These are phyloP conservation scores for Noctua pronuba DNA, from an alignment of 2,888 invertebrate species.

Conservation along the genomic window DNA sequence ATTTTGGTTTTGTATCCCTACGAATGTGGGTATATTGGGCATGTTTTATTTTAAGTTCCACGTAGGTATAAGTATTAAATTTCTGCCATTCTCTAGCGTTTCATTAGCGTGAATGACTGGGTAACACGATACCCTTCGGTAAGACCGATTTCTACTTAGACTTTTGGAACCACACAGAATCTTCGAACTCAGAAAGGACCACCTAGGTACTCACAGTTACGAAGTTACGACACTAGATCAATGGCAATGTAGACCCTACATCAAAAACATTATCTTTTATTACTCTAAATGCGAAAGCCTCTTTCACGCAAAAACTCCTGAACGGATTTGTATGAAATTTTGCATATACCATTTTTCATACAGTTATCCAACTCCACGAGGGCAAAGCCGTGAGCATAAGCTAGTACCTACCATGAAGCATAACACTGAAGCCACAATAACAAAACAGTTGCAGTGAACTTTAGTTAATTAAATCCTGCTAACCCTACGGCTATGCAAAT, in stretches of 20 bases:
- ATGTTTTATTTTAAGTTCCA: neutral
- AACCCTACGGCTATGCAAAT: conserved; percentile 58
- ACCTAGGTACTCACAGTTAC: no score
- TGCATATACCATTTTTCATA: no score
- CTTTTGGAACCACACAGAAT: no score
- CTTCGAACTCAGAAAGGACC: neutral
- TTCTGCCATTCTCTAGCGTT: neutral
- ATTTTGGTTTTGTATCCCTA: no score
- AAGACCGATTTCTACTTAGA: no score
- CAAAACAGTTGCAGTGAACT: conserved; percentile 23
- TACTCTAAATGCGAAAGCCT: no score
- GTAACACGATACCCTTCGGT: no score
- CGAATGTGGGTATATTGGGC: neutral
- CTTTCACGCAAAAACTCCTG: no score
- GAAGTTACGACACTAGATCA: no score
- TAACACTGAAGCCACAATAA: conserved; percentile 5
- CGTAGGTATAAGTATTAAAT: neutral
- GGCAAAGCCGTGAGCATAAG: neutral
- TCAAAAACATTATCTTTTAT: no score
- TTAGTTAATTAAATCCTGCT: conserved; percentile 42
- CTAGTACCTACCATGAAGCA: neutral
- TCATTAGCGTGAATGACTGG: neutral
- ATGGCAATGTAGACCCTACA: no score
- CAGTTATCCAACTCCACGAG: neutral
- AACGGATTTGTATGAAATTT: no score